These are phyloP conservation scores for Coleophora flavipennella DNA, from an alignment of 2,888 invertebrate species.

Conservation along the genomic window DNA sequence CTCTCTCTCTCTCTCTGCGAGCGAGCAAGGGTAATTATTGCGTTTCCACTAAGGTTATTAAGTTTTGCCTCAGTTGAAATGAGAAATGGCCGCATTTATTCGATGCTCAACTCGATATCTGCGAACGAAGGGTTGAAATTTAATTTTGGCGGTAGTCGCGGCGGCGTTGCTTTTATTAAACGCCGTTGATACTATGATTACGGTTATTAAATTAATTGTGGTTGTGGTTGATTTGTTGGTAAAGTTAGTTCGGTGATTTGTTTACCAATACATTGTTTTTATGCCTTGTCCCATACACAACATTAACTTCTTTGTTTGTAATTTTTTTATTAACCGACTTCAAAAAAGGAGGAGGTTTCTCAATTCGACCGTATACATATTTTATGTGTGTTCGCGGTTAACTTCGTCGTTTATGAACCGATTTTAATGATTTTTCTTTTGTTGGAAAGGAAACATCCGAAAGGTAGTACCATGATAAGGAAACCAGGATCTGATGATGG, in stretches of 20 bases:
- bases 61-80: constrained; percentile 68
- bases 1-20: constrained; percentile 42
- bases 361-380: too few relatives aligned
- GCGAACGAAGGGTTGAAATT: constrained; percentile 57
- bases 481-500: too few relatives aligned
- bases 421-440: too few relatives aligned
- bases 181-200: constrained; percentile 41
- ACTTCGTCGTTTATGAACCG: too few relatives aligned
- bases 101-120: constrained; percentile 64
- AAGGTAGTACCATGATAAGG: too few relatives aligned
- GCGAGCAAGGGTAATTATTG: constrained; percentile 64
- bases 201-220: constrained; percentile 57
- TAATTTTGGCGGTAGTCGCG: constrained; percentile 40
- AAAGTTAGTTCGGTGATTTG: constrained; percentile 8
- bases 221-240: constrained; percentile 24
- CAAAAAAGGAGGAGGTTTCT: too few relatives aligned
- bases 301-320: too few relatives aligned
- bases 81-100: constrained; percentile 68
- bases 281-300: too few relatives aligned
- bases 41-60: constrained; percentile 68
- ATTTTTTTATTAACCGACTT: too few relatives aligned
- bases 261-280: background rate
- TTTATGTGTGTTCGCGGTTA: too few relatives aligned
- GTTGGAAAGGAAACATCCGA: too few relatives aligned
- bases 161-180: too few relatives aligned